These are phyloP conservation scores for Lithodes maja DNA, from an alignment of 2,888 invertebrate genomes.

Conservation along the genomic window DNA sequence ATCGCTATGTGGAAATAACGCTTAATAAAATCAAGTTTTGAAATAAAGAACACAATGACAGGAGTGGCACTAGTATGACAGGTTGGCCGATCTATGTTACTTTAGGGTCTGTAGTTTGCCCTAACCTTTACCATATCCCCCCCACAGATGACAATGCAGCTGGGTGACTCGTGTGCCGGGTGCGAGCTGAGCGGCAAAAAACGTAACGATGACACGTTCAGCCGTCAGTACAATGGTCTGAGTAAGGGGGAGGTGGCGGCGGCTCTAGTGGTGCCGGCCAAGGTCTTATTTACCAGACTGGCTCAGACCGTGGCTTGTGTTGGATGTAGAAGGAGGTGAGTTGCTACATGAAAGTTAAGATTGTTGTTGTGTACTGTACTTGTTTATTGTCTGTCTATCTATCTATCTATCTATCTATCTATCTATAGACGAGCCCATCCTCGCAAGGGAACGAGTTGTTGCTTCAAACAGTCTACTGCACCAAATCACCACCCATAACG, in stretches of 20 bases:
- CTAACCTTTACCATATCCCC: too few relatives aligned
- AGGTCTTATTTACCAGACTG: slow-evolving; percentile 45
- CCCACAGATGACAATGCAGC: slow-evolving; percentile 57
- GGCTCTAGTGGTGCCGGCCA: slow-evolving; percentile 53
- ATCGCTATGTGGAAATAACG: too few relatives aligned
- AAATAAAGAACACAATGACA: too few relatives aligned
- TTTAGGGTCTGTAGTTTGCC: too few relatives aligned
- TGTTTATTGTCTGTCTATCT: background rate
- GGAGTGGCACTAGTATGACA: too few relatives aligned
- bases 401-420: too few relatives aligned
- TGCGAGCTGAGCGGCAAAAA: slow-evolving; percentile 41
- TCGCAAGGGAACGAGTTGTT: too few relatives aligned
- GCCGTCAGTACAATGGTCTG: slow-evolving; percentile 34
- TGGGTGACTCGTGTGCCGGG: slow-evolving; percentile 48
- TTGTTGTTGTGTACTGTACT: background rate
- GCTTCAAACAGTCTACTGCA: too few relatives aligned
- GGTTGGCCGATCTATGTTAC: too few relatives aligned
- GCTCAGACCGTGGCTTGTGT: slow-evolving; percentile 59
- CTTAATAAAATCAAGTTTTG: too few relatives aligned
- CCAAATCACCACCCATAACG: too few relatives aligned
- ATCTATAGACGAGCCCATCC: too few relatives aligned
- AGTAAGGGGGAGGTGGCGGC: slow-evolving; percentile 53
- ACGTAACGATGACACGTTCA: slow-evolving; percentile 50
- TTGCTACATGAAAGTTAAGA: background rate
- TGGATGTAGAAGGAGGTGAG: slow-evolving; percentile 56